Conservation (phyloP, 2,888 invertebrate genomes). For the Drosophila atroscutellata region DNA sequence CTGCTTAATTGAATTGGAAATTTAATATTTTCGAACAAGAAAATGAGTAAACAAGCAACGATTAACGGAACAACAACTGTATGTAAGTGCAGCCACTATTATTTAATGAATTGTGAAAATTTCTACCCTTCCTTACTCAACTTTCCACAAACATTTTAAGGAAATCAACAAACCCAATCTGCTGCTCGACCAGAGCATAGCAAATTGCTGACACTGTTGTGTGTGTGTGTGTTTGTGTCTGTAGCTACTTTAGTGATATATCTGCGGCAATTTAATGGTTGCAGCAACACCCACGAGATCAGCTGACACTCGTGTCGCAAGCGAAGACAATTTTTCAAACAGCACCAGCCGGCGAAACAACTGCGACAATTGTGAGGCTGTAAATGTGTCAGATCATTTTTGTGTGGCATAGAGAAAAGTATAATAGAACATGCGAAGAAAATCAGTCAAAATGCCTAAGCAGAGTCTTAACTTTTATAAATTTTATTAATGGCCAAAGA, state of each 20-base stretch:
- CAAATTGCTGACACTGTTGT: constrained; percentile 46
- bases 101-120: not conserved
- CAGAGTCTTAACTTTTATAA: constrained; percentile 57
- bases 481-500: constrained; percentile 75
- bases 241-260: constrained; percentile 67
- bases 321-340: constrained; percentile 63
- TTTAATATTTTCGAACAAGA: not conserved
- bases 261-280: constrained; percentile 66
- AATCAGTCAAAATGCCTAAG: constrained; percentile 50
- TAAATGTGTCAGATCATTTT: constrained; percentile 62
- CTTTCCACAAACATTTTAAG: not conserved
- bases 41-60: not conserved
- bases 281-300: constrained; percentile 71
- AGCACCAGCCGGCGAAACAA: constrained; percentile 17
- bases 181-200: constrained; percentile 21
- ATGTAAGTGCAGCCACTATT: not conserved
- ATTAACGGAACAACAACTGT: not conserved
- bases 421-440: constrained; percentile 13
- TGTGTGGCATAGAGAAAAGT: constrained; percentile 11
- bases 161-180: constrained; percentile 18
- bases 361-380: constrained; percentile 26
- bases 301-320: constrained; percentile 40
- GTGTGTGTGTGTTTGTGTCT: constrained; percentile 14
- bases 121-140: not conserved
- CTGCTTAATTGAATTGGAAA: not conserved